Base-by-base conservation (phyloP, 2,888 invertebrate genomes). In the Hecatera dysodea region DNA sequence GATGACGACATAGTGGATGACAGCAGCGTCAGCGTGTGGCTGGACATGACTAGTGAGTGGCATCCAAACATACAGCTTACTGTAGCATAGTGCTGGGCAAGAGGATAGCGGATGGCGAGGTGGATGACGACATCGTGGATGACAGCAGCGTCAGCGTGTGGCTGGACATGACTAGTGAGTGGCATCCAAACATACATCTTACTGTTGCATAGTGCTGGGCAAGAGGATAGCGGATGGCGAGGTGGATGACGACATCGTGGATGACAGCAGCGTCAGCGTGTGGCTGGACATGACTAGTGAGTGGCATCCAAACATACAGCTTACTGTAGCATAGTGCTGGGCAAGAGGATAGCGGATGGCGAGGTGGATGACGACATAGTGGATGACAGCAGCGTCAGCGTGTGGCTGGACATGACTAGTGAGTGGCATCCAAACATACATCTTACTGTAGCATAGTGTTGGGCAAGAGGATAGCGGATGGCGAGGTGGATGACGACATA, bases 351-450 rank as follows among this genome's bases (percentile, higher is more conserved):
- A 0, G 95, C 97, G 2, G 95, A 97, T 59, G 97, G 97, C 0
- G 94, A n/a, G n/a, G n/a, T n/a, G n/a, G n/a, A n/a, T n/a, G n/a
- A n/a, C n/a, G n/a, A n/a, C n/a, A n/a, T n/a, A 96, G 88, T 97
- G 3, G 94, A 96, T 0, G 95, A 95, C 75, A 97, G 98, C 84
- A 97, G 97, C 71, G 95, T 98, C 57, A 96, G 96, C 84, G 96
- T 98, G 0, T 97, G 97, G 92, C 93, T 98, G 62, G 98, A 98
- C 85, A 97, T 97, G 96, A 97, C 97, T 64, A 98, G 98, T 98
- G 90, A 94, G 95, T 91, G 44, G 4, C n/a, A n/a, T n/a, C n/a
- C n/a, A n/a, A n/a, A n/a, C n/a, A n/a, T n/a, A n/a, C n/a, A n/a
- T n/a, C n/a, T n/a, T n/a, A n/a, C n/a, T n/a, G n/a, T n/a, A n/a